Evolutionary conservation across 2,888 invertebrate species (phyloP).

Genomic region (Phytoseiulus persimilis): DNA sequence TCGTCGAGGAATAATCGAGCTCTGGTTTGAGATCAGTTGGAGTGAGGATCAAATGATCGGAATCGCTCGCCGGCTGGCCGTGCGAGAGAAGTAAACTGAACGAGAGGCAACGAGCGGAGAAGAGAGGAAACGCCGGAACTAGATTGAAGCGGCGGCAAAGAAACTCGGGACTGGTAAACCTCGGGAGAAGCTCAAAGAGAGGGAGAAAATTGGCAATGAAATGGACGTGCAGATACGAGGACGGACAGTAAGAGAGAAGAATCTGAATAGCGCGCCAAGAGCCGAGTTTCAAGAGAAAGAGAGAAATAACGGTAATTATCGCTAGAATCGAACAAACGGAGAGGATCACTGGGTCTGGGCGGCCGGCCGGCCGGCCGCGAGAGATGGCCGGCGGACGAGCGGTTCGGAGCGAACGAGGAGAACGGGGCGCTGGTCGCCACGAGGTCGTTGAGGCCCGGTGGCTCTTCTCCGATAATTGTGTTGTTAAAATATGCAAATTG

Average conservation of each 20-base stretch:
- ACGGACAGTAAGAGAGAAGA: neutral
- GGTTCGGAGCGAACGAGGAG: neutral
- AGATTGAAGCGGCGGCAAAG: neutral
- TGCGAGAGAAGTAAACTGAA: neutral
- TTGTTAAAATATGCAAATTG: conserved; percentile 36
- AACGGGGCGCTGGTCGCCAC: neutral
- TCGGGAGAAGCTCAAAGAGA: neutral
- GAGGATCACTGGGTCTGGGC: neutral
- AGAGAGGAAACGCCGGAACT: neutral
- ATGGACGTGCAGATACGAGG: neutral
- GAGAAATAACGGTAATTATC: neutral
- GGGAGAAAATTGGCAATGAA: neutral
- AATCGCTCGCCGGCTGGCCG: neutral
- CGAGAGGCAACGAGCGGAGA: neutral
- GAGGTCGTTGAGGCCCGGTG: neutral
- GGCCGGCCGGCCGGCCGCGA: neutral
- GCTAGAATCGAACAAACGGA: neutral
- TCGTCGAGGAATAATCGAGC: no score
- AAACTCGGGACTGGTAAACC: neutral
- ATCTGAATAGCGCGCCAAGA: neutral
- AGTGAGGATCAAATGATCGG: neutral
- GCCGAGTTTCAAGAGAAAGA: neutral
- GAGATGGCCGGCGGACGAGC: no score
- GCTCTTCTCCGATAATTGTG: conserved; percentile 12
- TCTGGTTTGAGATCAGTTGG: no score